Evolutionary conservation across 2,113 vertebrate genomes (phyloP), one percentile per base, ranked within the genome.

Genomic region (Silurus meridionalis): DNA sequence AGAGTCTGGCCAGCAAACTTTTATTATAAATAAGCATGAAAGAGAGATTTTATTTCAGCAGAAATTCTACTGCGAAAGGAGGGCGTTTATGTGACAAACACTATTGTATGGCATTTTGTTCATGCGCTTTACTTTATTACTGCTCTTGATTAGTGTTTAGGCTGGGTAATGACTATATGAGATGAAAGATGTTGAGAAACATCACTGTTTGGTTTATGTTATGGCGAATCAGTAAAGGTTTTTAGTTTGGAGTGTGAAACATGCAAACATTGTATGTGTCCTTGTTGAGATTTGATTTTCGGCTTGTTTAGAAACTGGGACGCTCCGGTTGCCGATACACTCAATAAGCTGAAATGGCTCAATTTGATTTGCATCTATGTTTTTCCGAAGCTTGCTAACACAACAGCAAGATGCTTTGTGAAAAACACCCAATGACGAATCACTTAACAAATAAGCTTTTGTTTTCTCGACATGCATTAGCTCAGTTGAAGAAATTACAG

Each of bases 41-140:
- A 83, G 60, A n/a, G 83, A 80, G 46, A 82, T 88, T 85, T 72
- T 74, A 86, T 72, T 88, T 83, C 46, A 64, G 21, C 67, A 72
- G 81, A 79, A 86, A 85, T 72, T 77, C 25, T 85, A 5, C 58
- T 74, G 74, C 87, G 69, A 82, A 85, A 77, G 46, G 79, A 88
- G 53, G 25, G 17, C 17, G 79, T 86, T 86, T 88, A 72, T 83
- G 46, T 71, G 83, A 82, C 71, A 60, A 46, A 80, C 72, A 48
- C 64, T 72, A 72, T 72, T 21, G 17, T 58, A 50, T 83, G 15
- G 80, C 74, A 48, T 28, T 52, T 85, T 60, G 46, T 13, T 58
- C 21, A 23, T 55, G n/a, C 25, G 46, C 64, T 52, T 25, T 28
- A n/a, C 19, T 14, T 66, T 53, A 25, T 50, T 64, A 83, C 79